Percentiles rank a stretch among this genome's conserved stretches.
These are phyloP conservation scores for Echiichthys vipera DNA, from an alignment of 2,797 vertebrate genomes.

Conservation along the genomic window DNA sequence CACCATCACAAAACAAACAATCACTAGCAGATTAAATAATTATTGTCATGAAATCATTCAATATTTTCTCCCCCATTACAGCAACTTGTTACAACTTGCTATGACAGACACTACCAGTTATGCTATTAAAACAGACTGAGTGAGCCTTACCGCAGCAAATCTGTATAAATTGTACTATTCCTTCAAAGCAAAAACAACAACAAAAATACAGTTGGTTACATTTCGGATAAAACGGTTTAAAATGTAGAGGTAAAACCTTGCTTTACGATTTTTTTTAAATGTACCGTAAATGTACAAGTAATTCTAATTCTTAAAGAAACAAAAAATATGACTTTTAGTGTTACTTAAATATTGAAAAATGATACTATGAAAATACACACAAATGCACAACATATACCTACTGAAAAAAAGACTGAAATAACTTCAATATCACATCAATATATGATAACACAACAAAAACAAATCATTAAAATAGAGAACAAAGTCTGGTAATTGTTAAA, in stretches of 20 bases:
- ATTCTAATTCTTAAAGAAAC: conserved; percentile 1
- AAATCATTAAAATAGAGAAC: neutral
- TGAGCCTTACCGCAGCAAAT: neutral
- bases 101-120: neutral
- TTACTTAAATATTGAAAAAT: too few species aligned
- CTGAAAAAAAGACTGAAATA: neutral
- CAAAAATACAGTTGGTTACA: neutral
- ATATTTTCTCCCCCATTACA: neutral
- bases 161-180: neutral
- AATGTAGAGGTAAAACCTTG: neutral
- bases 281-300: neutral
- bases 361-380: neutral
- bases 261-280: neutral
- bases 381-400: neutral
- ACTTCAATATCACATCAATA: neutral
- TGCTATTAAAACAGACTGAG: neutral
- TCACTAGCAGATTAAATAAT: neutral
- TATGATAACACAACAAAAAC: neutral
- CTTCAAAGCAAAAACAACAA: conserved; percentile 30
- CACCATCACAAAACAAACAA: conserved; percentile 19
- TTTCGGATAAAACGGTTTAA: conserved; percentile 1
- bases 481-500: conserved; percentile 3
- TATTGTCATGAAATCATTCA: neutral
- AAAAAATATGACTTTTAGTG: neutral
- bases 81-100: neutral